Conservation (phyloP, 2,113 vertebrate species). For the Lathamus discolor region DNA sequence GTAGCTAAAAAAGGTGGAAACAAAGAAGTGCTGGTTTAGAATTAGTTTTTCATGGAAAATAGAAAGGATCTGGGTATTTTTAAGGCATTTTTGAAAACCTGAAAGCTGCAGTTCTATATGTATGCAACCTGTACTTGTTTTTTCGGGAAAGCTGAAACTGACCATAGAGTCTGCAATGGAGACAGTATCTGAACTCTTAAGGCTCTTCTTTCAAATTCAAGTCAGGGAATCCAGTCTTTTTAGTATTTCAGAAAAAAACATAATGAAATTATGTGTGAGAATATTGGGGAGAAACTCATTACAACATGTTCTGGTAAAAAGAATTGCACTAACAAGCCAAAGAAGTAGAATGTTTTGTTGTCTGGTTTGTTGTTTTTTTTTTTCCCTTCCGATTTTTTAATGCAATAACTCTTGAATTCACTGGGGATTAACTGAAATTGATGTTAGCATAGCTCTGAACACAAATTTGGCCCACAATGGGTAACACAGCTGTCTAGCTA, state of each 20-base stretch:
- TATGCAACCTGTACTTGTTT: background rate
- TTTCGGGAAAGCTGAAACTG: background rate
- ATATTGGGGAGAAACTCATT: background rate
- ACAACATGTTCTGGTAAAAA: background rate
- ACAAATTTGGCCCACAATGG: background rate
- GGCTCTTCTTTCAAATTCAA: background rate
- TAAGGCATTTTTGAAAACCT: background rate
- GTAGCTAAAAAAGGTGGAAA: background rate
- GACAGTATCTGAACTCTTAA: background rate
- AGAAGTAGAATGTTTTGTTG: background rate
- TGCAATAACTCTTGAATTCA: background rate
- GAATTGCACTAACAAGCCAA: background rate
- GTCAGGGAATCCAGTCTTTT: background rate
- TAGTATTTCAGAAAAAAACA: background rate
- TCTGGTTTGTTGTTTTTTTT: background rate
- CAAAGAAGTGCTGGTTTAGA: background rate
- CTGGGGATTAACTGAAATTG: background rate
- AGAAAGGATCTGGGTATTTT: background rate
- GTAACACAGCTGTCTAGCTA: background rate
- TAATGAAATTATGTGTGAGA: background rate
- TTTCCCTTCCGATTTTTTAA: background rate
- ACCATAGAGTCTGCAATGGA: background rate
- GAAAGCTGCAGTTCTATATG: rapidly evolving
- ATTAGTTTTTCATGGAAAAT: background rate
- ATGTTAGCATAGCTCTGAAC: background rate